phyloP scores from a whole-genome alignment of 2,888 invertebrate genomes.

The Cantharis rustica region DNA sequence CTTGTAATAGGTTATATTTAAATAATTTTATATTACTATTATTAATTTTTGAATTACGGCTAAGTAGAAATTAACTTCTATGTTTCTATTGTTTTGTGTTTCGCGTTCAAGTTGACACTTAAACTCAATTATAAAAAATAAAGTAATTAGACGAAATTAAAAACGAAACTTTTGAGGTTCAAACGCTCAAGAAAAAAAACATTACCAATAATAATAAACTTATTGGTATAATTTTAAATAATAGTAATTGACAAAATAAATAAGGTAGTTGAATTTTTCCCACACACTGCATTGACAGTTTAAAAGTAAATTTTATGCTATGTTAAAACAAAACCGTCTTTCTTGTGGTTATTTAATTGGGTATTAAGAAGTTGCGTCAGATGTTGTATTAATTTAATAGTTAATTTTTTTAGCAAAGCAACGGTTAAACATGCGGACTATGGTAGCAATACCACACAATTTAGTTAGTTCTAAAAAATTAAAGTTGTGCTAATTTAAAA shows the following conservation, averaged over 20 bases:
- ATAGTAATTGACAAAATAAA: background rate
- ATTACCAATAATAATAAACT: too few species aligned
- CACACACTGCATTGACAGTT: background rate
- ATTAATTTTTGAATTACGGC: too few species aligned
- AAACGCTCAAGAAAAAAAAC: too few species aligned
- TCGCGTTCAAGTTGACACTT: too few species aligned
- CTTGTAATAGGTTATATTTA: too few species aligned
- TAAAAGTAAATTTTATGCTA: background rate
- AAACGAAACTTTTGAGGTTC: too few species aligned
- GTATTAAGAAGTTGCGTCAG: constrained; percentile 11
- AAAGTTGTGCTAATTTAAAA: constrained; percentile 19
- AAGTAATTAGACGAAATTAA: too few species aligned
- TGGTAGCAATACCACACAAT: constrained; percentile 32
- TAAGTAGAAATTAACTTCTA: too few species aligned
- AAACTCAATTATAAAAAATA: too few species aligned
- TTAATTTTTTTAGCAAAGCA: constrained; percentile 15
- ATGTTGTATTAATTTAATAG: constrained; percentile 7
- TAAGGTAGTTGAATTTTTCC: background rate
- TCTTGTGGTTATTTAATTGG: background rate
- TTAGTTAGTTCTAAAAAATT: constrained; percentile 9
- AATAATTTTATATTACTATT: too few species aligned
- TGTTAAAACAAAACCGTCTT: background rate
- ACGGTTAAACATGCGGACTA: constrained; percentile 33
- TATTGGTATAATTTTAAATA: too few species aligned
- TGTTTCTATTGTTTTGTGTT: too few species aligned